Evolutionary conservation across 2,888 invertebrate species (phyloP).

Genomic region (Zootermopsis nevadensis): DNA sequence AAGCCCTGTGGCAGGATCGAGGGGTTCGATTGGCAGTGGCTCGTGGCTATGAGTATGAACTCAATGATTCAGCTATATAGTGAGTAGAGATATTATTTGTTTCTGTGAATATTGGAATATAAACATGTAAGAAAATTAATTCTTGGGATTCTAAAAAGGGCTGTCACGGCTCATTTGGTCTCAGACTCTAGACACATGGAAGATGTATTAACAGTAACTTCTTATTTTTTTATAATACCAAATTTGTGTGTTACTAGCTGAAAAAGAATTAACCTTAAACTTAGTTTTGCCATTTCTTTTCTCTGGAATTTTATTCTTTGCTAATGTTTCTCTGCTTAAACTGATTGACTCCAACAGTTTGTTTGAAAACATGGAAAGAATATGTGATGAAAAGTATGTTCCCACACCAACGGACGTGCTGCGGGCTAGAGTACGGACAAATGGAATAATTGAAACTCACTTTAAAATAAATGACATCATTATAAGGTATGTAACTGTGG

Average conservation of each 20-base stretch:
- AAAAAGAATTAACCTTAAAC: no score
- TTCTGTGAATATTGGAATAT: background rate
- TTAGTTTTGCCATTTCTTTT: no score
- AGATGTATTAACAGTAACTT: no score
- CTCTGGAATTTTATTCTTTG: no score
- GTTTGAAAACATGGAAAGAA: conserved; percentile 75
- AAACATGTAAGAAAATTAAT: background rate
- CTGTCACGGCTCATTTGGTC: no score
- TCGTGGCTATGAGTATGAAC: conserved; percentile 74
- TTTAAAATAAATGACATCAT: conserved; percentile 65
- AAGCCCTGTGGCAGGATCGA: conserved; percentile 72
- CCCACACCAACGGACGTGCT: conserved; percentile 74
- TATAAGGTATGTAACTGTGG: conserved; percentile 44
- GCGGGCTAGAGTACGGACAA: conserved; percentile 72
- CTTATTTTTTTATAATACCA: no score
- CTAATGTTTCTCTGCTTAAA: background rate
- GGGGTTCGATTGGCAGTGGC: conserved; percentile 73
- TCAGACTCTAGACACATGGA: no score
- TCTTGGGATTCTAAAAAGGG: background rate
- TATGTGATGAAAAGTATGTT: conserved; percentile 72
- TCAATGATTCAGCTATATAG: conserved; percentile 76
- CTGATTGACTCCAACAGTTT: conserved; percentile 66
- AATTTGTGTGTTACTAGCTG: no score
- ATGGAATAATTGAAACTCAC: conserved; percentile 74
- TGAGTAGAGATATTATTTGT: conserved; percentile 60